Conservation (phyloP, 2,888 invertebrate species). For the Hoplodrina blanda region DNA sequence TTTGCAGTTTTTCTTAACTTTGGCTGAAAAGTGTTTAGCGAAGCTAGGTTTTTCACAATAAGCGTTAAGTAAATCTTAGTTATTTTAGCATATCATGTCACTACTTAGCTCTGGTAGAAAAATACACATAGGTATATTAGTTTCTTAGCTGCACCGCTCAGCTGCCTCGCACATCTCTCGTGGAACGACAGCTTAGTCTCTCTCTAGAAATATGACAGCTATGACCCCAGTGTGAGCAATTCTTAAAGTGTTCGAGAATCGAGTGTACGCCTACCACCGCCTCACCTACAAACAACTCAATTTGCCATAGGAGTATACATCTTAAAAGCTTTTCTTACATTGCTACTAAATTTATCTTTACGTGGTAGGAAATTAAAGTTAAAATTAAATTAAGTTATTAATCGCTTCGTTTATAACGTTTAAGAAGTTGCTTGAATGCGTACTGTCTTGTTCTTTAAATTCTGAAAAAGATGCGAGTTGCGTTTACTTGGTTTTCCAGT, state of each 20-base stretch:
- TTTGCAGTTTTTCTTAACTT: too few relatives aligned
- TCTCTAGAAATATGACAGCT: neutral
- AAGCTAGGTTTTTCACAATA: too few relatives aligned
- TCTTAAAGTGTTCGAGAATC: constrained; percentile 29
- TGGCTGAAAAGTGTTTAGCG: too few relatives aligned
- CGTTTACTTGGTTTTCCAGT: too few relatives aligned
- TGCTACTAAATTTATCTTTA: constrained; percentile 35
- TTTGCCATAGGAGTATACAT: constrained; percentile 68
- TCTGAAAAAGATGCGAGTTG: too few relatives aligned
- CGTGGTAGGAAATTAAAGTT: constrained; percentile 13
- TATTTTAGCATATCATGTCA: too few relatives aligned
- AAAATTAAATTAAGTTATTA: neutral
- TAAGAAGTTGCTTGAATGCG: too few relatives aligned
- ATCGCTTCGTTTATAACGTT: neutral
- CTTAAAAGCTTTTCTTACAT: constrained; percentile 74
- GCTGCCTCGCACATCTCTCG: neutral
- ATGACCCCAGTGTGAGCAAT: neutral
- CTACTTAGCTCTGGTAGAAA: too few relatives aligned
- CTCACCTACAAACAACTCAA: constrained; percentile 71
- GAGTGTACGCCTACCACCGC: constrained; percentile 31
- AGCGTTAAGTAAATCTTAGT: too few relatives aligned
- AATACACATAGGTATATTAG: too few relatives aligned
- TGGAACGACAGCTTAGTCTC: neutral
- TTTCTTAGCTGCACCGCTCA: neutral
- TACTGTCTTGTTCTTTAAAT: too few relatives aligned